These are phyloP conservation scores for Antheraea pernyi DNA, from an alignment of 1,140 invertebrate genomes.

Conservation along the genomic window DNA sequence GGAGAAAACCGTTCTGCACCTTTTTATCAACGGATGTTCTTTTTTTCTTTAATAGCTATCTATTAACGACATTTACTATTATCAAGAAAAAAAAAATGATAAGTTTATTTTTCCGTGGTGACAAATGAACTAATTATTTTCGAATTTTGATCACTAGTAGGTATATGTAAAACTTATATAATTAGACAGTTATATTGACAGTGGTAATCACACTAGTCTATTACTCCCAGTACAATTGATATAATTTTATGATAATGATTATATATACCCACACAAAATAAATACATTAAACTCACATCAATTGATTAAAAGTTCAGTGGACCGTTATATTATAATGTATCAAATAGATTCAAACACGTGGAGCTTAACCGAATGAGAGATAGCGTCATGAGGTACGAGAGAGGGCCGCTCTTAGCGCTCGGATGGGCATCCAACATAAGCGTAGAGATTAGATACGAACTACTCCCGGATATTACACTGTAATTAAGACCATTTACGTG, in stretches of 20 bases:
- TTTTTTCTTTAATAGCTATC: no score
- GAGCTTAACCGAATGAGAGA: neutral
- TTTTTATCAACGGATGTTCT: no score
- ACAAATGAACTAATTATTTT: no score
- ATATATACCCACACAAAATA: neutral
- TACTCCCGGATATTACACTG: conserved; percentile 69
- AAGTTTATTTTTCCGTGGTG: no score
- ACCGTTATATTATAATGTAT: neutral
- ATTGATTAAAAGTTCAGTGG: conserved; percentile 1
- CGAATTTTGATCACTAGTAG: no score
- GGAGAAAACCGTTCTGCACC: no score
- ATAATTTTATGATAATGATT: neutral
- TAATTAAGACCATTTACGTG: conserved; percentile 77
- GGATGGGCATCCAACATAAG: conserved; percentile 56
- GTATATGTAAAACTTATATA: no score
- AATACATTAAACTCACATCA: neutral
- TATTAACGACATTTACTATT: no score
- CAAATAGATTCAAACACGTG: neutral
- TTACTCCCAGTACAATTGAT: no score
- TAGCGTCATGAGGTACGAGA: neutral
- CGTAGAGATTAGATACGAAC: conserved; percentile 71
- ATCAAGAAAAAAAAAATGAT: no score
- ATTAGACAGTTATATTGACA: no score
- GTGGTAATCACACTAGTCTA: no score
- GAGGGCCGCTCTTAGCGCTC: conserved; percentile 10